Evolutionary conservation across 2,113 vertebrate genomes (phyloP).

Genomic region (Hypocryptadius cinnamomeus): DNA sequence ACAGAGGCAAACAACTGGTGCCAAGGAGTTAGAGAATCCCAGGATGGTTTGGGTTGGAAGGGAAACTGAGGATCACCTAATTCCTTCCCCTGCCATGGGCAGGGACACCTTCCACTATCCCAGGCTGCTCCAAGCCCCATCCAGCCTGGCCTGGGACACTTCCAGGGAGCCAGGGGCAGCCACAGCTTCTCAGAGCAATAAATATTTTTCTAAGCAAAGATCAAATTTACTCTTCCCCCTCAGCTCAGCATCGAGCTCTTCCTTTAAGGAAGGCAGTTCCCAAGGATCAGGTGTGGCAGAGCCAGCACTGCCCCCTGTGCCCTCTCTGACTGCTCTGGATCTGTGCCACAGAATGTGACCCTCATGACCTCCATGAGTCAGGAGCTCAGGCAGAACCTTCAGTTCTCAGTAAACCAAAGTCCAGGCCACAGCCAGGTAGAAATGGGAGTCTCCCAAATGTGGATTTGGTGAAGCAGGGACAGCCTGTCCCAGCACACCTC

Average conservation of each 20-base stretch:
- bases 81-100: neutral
- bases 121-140: neutral
- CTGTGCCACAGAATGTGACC: neutral
- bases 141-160: neutral
- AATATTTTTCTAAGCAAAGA: too few relatives aligned
- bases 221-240: neutral
- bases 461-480: neutral
- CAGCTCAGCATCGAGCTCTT: rapidly evolving
- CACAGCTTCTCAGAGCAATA: neutral
- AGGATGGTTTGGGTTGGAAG: neutral
- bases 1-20: neutral
- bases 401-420: neutral
- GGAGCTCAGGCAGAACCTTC: neutral
- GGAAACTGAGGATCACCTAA: neutral
- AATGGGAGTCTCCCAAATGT: neutral
- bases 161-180: neutral
- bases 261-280: neutral
- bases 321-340: neutral
- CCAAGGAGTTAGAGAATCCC: neutral
- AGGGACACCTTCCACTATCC: neutral
- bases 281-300: neutral
- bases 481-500: neutral
- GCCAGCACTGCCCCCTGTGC: neutral
- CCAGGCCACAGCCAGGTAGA: neutral
- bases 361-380: neutral